A percentile compares a stretch with the other conserved stretches of the same genome.
Evolutionary conservation across 2,797 vertebrate species (phyloP).

Genomic region (Eidolon dupreanum): DNA sequence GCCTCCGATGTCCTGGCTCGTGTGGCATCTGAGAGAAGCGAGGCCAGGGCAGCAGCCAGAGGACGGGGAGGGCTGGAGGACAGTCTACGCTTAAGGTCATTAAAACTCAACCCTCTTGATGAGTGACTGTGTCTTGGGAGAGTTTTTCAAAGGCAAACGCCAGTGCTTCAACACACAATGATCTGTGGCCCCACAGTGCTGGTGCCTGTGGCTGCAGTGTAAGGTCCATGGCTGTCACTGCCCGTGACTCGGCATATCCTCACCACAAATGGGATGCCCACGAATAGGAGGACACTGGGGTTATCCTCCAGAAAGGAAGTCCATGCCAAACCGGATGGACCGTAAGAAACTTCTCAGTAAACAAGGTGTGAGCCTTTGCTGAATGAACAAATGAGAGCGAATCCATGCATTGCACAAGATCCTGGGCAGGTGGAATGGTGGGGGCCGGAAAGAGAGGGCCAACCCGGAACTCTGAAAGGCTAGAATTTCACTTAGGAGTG

Average conservation of each 20-base stretch:
- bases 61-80: neutral
- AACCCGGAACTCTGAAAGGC: accelerated
- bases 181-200: accelerated
- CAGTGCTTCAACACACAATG: accelerated
- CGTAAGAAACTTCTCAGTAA: neutral
- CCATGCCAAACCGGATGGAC: neutral
- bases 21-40: accelerated
- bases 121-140: neutral
- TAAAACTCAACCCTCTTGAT: neutral
- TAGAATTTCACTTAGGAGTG: too few relatives aligned
- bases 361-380: neutral
- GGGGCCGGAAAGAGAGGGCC: neutral
- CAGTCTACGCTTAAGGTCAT: neutral
- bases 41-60: neutral
- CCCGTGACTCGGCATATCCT: accelerated
- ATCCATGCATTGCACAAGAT: neutral
- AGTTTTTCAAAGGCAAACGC: neutral
- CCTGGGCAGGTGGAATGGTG: neutral
- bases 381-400: neutral
- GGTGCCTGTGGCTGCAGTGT: accelerated
- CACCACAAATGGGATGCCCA: accelerated
- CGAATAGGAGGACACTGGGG: neutral
- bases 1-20: neutral
- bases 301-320: neutral
- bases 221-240: neutral